Evolutionary conservation across 2,888 invertebrate species (phyloP).

Genomic region (Rhagophthalmus giganteus): DNA sequence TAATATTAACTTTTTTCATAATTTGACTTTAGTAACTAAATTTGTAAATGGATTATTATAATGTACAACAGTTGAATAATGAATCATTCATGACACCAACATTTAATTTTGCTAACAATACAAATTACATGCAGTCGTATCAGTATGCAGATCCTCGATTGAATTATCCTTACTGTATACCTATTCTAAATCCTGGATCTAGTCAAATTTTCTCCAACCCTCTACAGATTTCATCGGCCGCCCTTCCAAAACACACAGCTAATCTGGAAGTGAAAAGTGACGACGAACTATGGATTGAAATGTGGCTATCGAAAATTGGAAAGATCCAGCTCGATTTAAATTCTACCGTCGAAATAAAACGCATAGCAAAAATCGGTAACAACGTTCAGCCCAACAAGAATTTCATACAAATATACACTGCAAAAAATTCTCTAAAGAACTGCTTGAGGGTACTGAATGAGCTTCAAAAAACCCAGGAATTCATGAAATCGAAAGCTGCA

Average conservation of each 20-base stretch:
- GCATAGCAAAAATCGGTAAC: conserved; percentile 11
- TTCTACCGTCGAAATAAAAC: conserved; percentile 33
- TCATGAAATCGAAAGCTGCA: conserved; percentile 55
- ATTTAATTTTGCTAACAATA: too few species aligned
- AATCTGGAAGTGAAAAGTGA: conserved; percentile 39
- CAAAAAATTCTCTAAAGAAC: conserved; percentile 47
- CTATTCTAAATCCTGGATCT: conserved; percentile 5
- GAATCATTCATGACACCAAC: too few species aligned
- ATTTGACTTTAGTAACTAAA: too few species aligned
- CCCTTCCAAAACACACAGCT: neutral
- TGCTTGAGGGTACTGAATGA: conserved; percentile 48
- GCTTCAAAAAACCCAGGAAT: conserved; percentile 52
- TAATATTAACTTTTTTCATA: too few species aligned
- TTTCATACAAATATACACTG: conserved; percentile 48
- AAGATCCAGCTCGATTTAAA: conserved; percentile 47
- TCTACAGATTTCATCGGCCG: too few species aligned
- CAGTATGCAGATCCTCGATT: conserved; percentile 30
- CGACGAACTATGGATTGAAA: conserved; percentile 52
- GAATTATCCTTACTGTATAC: conserved; percentile 19
- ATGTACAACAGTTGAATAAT: too few species aligned
- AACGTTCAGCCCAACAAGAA: conserved; percentile 15
- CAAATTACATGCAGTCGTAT: too few species aligned
- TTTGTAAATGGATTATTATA: conserved; percentile 31
- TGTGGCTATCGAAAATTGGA: conserved; percentile 50
- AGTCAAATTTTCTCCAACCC: neutral